These are phyloP conservation scores for Mastomys coucha DNA, from an alignment of 2,113 vertebrate genomes.

Conservation along the genomic window DNA sequence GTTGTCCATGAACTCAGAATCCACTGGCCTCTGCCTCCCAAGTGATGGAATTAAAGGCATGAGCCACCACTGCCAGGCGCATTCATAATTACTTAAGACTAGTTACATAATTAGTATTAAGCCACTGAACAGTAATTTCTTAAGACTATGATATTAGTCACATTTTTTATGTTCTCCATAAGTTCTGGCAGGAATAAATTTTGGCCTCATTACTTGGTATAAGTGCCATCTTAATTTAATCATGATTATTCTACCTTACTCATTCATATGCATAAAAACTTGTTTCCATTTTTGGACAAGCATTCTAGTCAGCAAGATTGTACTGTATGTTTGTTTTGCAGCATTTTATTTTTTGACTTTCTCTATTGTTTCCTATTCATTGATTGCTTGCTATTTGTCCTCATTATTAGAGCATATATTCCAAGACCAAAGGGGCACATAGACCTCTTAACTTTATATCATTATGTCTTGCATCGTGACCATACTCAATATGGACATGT, in stretches of 20 bases:
- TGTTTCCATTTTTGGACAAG: neutral
- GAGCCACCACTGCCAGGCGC: neutral
- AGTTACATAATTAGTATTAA: neutral
- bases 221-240: neutral
- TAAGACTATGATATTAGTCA: neutral
- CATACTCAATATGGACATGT: neutral
- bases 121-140: neutral
- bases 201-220: neutral
- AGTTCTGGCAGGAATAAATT: neutral
- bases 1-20: no score
- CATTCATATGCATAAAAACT: neutral
- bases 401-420: neutral
- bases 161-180: neutral
- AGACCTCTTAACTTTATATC: neutral
- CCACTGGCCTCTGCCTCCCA: no score
- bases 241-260: neutral
- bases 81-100: neutral
- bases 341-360: neutral
- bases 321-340: neutral
- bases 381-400: neutral
- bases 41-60: no score
- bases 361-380: neutral
- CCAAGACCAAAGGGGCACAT: neutral
- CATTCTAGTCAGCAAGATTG: neutral
- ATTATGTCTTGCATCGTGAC: neutral